Base-by-base conservation (phyloP, 2,888 invertebrate genomes). In the Pogonocherus hispidulus region DNA sequence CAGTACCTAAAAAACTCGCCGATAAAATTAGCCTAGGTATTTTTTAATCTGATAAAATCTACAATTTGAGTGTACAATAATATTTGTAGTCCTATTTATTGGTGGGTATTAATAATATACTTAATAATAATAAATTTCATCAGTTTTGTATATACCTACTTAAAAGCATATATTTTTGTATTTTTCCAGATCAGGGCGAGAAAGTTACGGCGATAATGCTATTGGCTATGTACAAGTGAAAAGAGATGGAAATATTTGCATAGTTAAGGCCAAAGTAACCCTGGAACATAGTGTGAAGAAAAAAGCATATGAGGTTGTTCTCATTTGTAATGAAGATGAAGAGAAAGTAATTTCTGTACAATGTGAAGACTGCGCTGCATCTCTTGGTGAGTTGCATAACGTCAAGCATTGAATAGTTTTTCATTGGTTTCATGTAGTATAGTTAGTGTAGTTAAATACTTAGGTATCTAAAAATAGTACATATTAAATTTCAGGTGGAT, bases 141-240 rank as follows among this genome's bases (percentile, higher is more conserved):
- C n/a, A n/a, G n/a, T n/a, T n/a, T n/a, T n/a, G n/a, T n/a, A n/a
- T n/a, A n/a, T 27, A 27, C 27, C 27, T 41, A 41, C 14, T 3
- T 41, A 41, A n/a, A 5, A 41, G 3, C 9, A 41, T 19, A 16
- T 19, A 18, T 18, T 19, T 37, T 37, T 37, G 3, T 16, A 18
- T 18, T 18, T 46, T 46, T 56, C 2, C 22, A 59, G 44, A 44
- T 59, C 59, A 9, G 59, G 18, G 18, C 35, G 59, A 46, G 59
- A 59, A 46, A 41, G 41, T 11, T 59, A 62, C 16, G 62, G 62
- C 3, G 62, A 62, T 62, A 27, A 62, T 51, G 62, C 62, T 27
- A 35, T 49, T 4, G 60, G 60, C 14, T 60, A 60, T 46, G 60
- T 46, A n/a, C 60, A 60, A 60, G 20, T 60, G 20, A 46, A 47